Percentiles rank a stretch among this genome's conserved stretches.
Evolutionary conservation across 2,797 vertebrate species (phyloP).

Genomic region (Bradypodion ventrale): DNA sequence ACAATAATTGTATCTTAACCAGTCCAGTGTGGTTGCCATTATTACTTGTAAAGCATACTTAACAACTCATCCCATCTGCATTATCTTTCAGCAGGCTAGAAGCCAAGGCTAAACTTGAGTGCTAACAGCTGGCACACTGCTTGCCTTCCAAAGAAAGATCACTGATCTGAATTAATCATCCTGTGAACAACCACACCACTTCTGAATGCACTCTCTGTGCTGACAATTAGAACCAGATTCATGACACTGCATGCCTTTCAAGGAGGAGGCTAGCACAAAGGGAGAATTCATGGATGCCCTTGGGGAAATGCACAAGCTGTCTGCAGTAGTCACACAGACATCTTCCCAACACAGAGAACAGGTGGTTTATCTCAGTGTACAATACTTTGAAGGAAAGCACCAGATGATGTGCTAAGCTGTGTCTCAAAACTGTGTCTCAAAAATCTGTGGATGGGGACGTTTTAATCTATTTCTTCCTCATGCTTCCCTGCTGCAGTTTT

Average conservation of each 20-base stretch:
- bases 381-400: background rate
- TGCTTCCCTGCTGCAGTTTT: too few relatives aligned
- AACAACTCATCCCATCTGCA: background rate
- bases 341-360: background rate
- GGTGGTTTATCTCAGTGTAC: background rate
- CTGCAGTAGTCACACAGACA: background rate
- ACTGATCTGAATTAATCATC: slow-evolving; percentile 10
- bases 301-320: background rate
- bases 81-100: background rate
- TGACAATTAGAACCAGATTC: background rate
- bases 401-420: too few relatives aligned
- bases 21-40: background rate
- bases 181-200: background rate
- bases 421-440: background rate
- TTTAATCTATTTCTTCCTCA: too few relatives aligned
- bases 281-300: background rate
- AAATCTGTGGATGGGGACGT: too few relatives aligned
- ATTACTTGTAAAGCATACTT: background rate
- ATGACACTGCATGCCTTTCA: background rate
- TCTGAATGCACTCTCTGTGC: slow-evolving; percentile 6
- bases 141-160: slow-evolving; percentile 21
- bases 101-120: slow-evolving; percentile 1
- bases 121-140: background rate
- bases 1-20: background rate
- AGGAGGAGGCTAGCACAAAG: background rate